Evolutionary conservation across 92 coral and sea anemone species (phyloP).

Genomic region (Desmophyllum pertusum): DNA sequence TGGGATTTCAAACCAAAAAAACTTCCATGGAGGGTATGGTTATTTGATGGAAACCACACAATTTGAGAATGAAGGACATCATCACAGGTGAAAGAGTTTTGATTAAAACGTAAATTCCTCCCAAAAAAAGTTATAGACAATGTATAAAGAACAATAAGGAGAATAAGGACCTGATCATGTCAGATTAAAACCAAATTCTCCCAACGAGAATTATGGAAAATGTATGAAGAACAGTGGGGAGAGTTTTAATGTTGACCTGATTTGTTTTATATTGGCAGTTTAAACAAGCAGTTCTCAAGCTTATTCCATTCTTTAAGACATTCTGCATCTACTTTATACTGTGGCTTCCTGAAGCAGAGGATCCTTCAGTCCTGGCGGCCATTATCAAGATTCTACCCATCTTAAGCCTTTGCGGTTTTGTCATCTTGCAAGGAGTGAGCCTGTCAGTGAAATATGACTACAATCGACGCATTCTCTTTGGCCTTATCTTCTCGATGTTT

Average conservation of each 20-base stretch:
- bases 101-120: too few species aligned
- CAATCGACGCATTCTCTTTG: slow-evolving; percentile 52
- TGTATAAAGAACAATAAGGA: too few species aligned
- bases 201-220: too few species aligned
- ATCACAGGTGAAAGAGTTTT: too few species aligned
- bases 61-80: too few species aligned
- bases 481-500: slow-evolving; percentile 65
- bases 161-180: too few species aligned
- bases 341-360: slow-evolving; percentile 64
- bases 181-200: too few species aligned
- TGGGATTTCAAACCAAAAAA: too few species aligned
- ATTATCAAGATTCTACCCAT: slow-evolving; percentile 66
- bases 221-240: neutral
- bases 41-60: too few species aligned
- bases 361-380: slow-evolving; percentile 54
- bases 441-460: slow-evolving; percentile 41
- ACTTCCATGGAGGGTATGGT: too few species aligned
- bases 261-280: slow-evolving; percentile 26
- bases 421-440: slow-evolving; percentile 55
- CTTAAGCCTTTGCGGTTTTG: slow-evolving; percentile 62
- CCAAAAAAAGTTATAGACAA: too few species aligned
- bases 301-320: slow-evolving; percentile 62
- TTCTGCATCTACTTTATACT: slow-evolving; percentile 53
- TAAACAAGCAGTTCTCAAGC: slow-evolving; percentile 54
- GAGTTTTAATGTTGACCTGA: neutral